Evolutionary conservation across 2,113 vertebrate species (phyloP).

Genomic region (Narcine bancroftii): DNA sequence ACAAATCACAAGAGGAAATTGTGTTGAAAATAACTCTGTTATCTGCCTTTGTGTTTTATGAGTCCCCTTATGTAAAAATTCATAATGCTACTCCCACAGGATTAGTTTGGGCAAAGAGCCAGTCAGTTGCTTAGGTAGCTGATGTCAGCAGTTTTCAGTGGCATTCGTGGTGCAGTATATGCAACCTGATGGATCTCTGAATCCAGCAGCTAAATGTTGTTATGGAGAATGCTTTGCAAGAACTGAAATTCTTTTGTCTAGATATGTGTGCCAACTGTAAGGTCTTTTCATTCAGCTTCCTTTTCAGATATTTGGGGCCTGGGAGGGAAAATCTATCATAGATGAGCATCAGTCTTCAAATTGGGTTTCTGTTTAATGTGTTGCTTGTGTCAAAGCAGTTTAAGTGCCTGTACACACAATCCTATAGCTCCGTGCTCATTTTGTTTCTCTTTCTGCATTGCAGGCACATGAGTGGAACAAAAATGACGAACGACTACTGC

Average conservation of each 20-base stretch:
- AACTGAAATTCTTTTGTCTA: slow-evolving; percentile 35
- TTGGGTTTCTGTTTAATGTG: slow-evolving; percentile 3
- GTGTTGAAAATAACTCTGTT: neutral
- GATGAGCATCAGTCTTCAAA: neutral
- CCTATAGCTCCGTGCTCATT: neutral
- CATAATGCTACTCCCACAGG: slow-evolving; percentile 21
- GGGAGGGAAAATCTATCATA: neutral
- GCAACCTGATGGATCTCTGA: slow-evolving; percentile 14
- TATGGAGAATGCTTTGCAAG: slow-evolving; percentile 35
- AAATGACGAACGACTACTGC: slow-evolving; percentile 87
- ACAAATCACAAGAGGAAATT: neutral
- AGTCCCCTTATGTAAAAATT: neutral
- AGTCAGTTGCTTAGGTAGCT: slow-evolving; percentile 27
- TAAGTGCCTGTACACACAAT: neutral
- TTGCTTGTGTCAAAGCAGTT: slow-evolving; percentile 9
- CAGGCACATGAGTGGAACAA: slow-evolving; percentile 95
- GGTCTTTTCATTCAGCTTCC: slow-evolving; percentile 38
- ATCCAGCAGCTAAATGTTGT: neutral
- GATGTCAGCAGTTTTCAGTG: slow-evolving; percentile 36
- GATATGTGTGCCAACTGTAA: slow-evolving; percentile 37
- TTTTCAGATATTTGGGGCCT: slow-evolving; percentile 26
- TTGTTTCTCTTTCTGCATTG: slow-evolving; percentile 40
- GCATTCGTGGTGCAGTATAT: neutral
- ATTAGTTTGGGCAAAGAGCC: slow-evolving; percentile 24
- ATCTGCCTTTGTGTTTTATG: neutral